Evolutionary conservation across 2,888 invertebrate genomes (phyloP), one percentile per base, ranked within the genome.

Genomic region (Brachynemurus nebulosus): DNA sequence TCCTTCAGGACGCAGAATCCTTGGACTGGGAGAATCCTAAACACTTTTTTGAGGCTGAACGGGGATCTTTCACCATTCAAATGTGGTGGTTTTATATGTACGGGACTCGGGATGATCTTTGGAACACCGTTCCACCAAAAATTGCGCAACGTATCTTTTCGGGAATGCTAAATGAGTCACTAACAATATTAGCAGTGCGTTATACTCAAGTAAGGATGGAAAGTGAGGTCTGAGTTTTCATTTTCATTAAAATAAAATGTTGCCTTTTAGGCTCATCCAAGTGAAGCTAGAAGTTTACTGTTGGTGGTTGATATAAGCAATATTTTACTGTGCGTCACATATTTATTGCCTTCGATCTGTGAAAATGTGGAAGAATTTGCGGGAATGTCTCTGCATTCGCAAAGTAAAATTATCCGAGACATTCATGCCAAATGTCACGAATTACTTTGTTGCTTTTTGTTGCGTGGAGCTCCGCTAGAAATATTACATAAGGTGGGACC

Each of bases 71-170:
- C 33, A 79, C 82, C 2, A 76, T 86, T 48, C 86, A 86, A 57
- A 88, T 86, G 73, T 88, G 88, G 88, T 86, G 86, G 84, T 69
- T 86, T 17, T 88, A 88, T 57, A 82, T 88, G 78, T 78, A 81
- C 65, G 82, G 84, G 4, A 84, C 83, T 27, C 77, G 75, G 56
- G 75, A 82, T 53, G 86, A 88, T 63, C 66, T 89, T 30, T 89
- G 88, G 88, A 82, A 79, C 54, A 85, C 85, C 0, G 85, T 88
- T n/a, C 86, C 89, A 0, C 88, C 88, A 0, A 79, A 83, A 60
- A 86, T 86, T 79, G 86, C 88, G 0, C 86, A 86, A 57, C 71
- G 86, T 51, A 80, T 89, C 41, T 84, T 86, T 54, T 78, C 84
- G 2, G 88, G 86, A 3, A 86, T 88, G 80, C 65, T 89, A 1